Conservation (phyloP, 2,113 vertebrate genomes). For the Uria lomvia region DNA sequence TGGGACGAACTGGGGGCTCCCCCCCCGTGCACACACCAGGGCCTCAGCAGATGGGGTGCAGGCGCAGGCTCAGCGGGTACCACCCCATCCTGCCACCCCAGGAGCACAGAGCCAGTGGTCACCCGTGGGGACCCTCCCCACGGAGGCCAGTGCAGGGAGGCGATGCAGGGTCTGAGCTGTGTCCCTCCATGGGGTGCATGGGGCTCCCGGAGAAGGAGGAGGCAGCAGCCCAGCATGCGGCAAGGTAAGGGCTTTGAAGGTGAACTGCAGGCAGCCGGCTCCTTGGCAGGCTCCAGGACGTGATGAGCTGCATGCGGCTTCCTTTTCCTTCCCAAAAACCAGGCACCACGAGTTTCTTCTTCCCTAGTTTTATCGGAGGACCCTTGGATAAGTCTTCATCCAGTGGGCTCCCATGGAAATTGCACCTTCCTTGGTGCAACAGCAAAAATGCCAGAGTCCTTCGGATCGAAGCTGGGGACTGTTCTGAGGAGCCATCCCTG, state of each 20-base stretch:
- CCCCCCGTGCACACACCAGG: fast-evolving
- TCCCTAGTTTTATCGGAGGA: not conserved
- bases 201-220: not conserved
- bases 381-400: not conserved
- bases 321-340: not conserved
- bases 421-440: not conserved
- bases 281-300: not conserved
- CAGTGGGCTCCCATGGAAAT: not conserved
- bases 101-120: not conserved
- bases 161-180: not conserved
- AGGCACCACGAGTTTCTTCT: not conserved
- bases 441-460: fast-evolving
- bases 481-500: not conserved
- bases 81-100: fast-evolving
- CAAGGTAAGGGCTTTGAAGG: conserved; percentile 25
- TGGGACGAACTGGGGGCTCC: not conserved
- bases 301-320: not conserved
- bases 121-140: not conserved
- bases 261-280: not conserved
- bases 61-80: not conserved
- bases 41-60: not conserved
- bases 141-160: not conserved
- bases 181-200: not conserved
- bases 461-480: fast-evolving
- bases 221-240: not conserved